Evolutionary conservation across 2,888 invertebrate species (phyloP).

Genomic region (Litoditis marina): DNA sequence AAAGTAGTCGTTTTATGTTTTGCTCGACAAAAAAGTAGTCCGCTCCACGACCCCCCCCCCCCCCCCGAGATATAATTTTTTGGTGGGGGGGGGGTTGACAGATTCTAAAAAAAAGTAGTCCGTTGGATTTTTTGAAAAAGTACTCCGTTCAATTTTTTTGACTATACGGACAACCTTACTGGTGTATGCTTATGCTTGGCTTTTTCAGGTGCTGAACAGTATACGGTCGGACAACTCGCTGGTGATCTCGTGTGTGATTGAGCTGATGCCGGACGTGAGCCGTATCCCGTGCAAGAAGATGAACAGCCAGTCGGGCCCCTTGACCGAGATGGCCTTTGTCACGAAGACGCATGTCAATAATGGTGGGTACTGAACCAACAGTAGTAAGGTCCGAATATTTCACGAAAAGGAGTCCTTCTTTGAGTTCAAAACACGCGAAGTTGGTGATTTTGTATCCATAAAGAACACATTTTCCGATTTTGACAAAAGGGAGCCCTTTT

Average conservation of each 20-base stretch:
- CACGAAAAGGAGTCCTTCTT: too few relatives aligned
- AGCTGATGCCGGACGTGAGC: slow-evolving; percentile 57
- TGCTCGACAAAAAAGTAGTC: too few relatives aligned
- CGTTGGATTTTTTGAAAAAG: neutral
- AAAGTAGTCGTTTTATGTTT: too few relatives aligned
- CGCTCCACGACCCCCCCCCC: too few relatives aligned
- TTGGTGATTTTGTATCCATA: neutral
- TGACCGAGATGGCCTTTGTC: slow-evolving; percentile 14
- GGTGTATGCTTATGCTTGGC: too few relatives aligned
- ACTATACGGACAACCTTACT: too few relatives aligned
- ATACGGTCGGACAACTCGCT: slow-evolving; percentile 57
- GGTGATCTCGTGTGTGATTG: slow-evolving; percentile 60
- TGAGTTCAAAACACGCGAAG: too few relatives aligned
- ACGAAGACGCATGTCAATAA: slow-evolving; percentile 9
- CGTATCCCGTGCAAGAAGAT: slow-evolving; percentile 40
- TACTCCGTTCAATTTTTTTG: neutral
- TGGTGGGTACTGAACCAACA: slow-evolving; percentile 8
- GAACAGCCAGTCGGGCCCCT: slow-evolving; percentile 12
- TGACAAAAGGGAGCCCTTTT: too few relatives aligned
- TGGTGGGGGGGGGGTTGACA: neutral
- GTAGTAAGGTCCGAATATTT: too few relatives aligned
- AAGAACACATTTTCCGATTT: too few relatives aligned
- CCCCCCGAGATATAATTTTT: neutral
- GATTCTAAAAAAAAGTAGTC: too few relatives aligned
- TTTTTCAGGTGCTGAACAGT: slow-evolving; percentile 46